Evolutionary conservation across 2,888 invertebrate species (phyloP), one percentile per base, ranked within the genome.

Genomic region (Cantharis rufa): DNA sequence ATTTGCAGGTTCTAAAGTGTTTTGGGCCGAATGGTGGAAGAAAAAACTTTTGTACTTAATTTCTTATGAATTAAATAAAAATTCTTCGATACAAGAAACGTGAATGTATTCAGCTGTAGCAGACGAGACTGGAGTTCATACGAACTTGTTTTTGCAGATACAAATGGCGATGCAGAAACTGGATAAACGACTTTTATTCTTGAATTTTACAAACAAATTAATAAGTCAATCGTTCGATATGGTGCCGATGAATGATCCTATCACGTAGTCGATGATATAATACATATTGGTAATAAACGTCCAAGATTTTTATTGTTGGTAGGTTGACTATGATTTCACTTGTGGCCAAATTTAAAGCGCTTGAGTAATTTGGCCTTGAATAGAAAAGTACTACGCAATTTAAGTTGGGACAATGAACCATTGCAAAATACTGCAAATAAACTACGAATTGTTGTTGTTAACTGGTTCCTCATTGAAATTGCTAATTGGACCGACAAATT

Each of bases 311-410:
- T 66, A 21, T 66, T 21, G 64, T 66, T 66, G 64, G 64, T 66
- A 66, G 64, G 64, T 66, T 66, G 64, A 24, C 16, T 18, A 21
- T 70, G 62, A 48, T 48, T 70, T 62, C 21, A 70, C 18, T 70
- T 71, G 21, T 76, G 72, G 76, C 78, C 78, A 71, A 78, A 78
- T 74, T 78, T 73, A 75, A 69, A 63, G 16, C 68, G 32, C 62
- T 75, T 71, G 70, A 76, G 73, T 71, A 73, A 71, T 70, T 70
- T 75, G 78, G 74, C 80, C 80, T 80, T 80, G 79, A 70, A 71
- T 71, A 71, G 71, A 76, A 79, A 72, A 77, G 74, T 76, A 79
- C 80, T 78, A 78, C 79, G 79, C 78, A 80, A 75, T 78, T 72
- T 66, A 21, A 66, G 24, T 61, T 75, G 76, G 79, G 76, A 79